Evolutionary conservation across 2,797 vertebrate species (phyloP), one percentile per base, ranked within the genome.

Genomic region (Schizopygopsis malacanthus): DNA sequence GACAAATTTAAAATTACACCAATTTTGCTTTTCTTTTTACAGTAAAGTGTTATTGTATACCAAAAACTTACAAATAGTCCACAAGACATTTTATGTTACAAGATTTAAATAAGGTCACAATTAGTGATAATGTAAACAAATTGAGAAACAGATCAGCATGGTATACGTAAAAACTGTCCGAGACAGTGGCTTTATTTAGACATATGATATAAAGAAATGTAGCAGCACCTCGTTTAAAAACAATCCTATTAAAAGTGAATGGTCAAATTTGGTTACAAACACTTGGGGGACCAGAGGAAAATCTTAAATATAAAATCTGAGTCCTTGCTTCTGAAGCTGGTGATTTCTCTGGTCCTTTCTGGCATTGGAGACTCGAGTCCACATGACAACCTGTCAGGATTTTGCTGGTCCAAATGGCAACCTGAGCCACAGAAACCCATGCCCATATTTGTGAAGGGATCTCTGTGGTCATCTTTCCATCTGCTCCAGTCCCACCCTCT

Each of bases 161-260:
- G 43, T 75, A 50, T 85, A 89, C 79, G 81, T 92, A 92, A 91
- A 93, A 91, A 91, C 93, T 94, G 95, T 95, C 94, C 90, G 33
- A 91, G 94, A 96, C 93, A 94, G 92, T 71, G 91, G 92, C 94
- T 97, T 97, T 96, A 97, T 97, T 95, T 92, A 94, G 95, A 96
- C 50, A 85, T 80, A 87, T 88, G 96, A 95, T 93, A 86, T 89
- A 94, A 88, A 92, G 61, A 93, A 91, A 94, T 90, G 90, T 97
- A 99, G 97, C 97, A 99, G 97, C 97, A 97, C 95, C 95, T 96
- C 87, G 94, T 94, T 95, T 89, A 75, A 92, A 95, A 95, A 93
- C 89, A 92, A 88, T 93, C 87, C 90, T 89, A 82, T 61, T 88
- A 93, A 87, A 88, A 87, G 89, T 69, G 92, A 91, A 93, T 93